These are phyloP conservation scores for Myripristis murdjan DNA, from an alignment of 2,797 vertebrate species.

Conservation along the genomic window DNA sequence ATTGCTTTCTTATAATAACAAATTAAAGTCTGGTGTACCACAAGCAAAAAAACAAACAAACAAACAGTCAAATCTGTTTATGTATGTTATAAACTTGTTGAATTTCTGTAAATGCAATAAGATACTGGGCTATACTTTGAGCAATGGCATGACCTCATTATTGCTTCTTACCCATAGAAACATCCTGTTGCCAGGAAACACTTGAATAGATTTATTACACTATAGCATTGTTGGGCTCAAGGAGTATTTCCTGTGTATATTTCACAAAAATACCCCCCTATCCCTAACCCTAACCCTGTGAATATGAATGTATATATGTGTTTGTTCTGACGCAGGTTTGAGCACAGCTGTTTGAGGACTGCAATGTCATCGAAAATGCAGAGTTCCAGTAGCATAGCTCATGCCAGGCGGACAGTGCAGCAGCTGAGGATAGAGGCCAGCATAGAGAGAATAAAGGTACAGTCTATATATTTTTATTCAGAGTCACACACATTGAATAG, in stretches of 20 bases:
- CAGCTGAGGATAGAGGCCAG: conserved; percentile 92
- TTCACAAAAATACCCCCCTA: conserved; percentile 12
- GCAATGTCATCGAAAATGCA: conserved; percentile 92
- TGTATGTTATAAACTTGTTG: background rate
- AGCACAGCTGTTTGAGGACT: conserved; percentile 35
- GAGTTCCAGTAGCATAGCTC: conserved; percentile 89
- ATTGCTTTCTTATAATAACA: too few relatives aligned
- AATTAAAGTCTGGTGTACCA: too few relatives aligned
- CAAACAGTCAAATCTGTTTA: background rate
- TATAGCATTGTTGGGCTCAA: background rate
- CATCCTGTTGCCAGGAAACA: conserved; percentile 25
- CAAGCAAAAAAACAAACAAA: background rate
- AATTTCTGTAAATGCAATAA: conserved; percentile 1
- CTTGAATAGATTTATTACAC: conserved; percentile 15
- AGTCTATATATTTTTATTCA: conserved; percentile 3
- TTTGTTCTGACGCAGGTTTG: conserved; percentile 46
- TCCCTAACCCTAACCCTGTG: too few relatives aligned
- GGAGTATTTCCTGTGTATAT: background rate
- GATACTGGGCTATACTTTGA: conserved; percentile 14
- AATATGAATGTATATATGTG: background rate
- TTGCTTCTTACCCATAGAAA: conserved; percentile 16
- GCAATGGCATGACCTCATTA: conserved; percentile 17
- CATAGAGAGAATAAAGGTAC: conserved; percentile 95
- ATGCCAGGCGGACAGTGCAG: conserved; percentile 91
- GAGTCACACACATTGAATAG: background rate